phyloP scores from a whole-genome alignment of 2,797 vertebrate genomes.

The Eupleurogrammus muticus region DNA sequence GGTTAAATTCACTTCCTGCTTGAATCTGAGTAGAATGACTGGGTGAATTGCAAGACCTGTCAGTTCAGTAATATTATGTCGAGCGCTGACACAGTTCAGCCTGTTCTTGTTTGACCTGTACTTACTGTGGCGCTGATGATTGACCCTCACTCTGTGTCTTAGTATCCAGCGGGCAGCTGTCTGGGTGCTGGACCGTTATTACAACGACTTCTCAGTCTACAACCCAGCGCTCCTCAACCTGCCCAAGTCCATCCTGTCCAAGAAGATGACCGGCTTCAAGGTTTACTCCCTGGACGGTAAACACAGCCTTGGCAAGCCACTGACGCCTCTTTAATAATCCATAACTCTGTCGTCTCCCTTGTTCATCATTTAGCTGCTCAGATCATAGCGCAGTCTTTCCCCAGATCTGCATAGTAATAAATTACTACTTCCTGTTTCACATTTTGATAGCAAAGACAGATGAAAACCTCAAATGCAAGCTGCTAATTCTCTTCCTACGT shows the following conservation, averaged over 20 bases:
- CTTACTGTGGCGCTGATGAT: constrained; percentile 1
- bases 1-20: too few relatives aligned
- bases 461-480: constrained; percentile 20
- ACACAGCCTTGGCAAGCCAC: not conserved
- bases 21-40: too few relatives aligned
- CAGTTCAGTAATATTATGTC: too few relatives aligned
- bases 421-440: not conserved
- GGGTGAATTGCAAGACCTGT: too few relatives aligned
- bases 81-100: not conserved
- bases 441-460: not conserved
- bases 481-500: not conserved
- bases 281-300: constrained; percentile 92
- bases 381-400: not conserved
- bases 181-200: constrained; percentile 97
- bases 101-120: not conserved
- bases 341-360: not conserved
- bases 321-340: constrained; percentile 5
- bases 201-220: constrained; percentile 96
- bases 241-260: constrained; percentile 95
- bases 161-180: constrained; percentile 96
- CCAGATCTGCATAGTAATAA: not conserved
- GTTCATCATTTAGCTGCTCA: not conserved
- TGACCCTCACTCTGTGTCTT: constrained; percentile 31
- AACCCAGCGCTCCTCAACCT: constrained; percentile 96
- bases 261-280: constrained; percentile 98